A percentile compares a stretch with the other conserved stretches of the same genome.
phyloP scores from a whole-genome alignment of 2,113 vertebrate species.

The Carollia perspicillata region DNA sequence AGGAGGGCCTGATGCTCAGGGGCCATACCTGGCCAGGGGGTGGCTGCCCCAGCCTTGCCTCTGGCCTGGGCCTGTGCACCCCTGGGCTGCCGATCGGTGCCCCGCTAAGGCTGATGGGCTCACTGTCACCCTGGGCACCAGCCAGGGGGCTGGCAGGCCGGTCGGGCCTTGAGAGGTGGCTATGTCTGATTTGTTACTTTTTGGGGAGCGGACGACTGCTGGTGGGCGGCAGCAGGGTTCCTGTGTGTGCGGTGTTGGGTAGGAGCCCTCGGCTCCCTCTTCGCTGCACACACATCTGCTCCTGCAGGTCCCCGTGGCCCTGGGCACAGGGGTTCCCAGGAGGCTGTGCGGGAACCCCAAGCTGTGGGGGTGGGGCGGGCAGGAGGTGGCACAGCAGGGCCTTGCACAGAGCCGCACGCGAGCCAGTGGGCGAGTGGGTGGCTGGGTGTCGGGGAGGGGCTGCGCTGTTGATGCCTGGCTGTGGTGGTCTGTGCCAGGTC shows the following conservation, averaged over 20 bases:
- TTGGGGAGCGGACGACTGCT: not conserved
- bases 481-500: not conserved
- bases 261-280: not conserved
- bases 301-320: not conserved
- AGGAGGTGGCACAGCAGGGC: not conserved
- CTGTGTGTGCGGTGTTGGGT: not conserved
- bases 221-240: not conserved
- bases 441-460: not conserved
- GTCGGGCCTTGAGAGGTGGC: not conserved
- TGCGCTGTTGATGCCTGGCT: not conserved
- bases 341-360: not conserved
- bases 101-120: not conserved
- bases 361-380: not conserved
- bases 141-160: not conserved
- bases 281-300: not conserved
- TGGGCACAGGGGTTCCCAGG: not conserved
- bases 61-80: not conserved
- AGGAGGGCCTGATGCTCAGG: not conserved
- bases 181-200: not conserved
- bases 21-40: not conserved
- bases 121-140: not conserved
- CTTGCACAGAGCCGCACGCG: not conserved
- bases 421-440: too few relatives aligned
- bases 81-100: not conserved
- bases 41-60: not conserved